phyloP scores from a whole-genome alignment of 2,797 vertebrate genomes.

The Psittacula derbiana region DNA sequence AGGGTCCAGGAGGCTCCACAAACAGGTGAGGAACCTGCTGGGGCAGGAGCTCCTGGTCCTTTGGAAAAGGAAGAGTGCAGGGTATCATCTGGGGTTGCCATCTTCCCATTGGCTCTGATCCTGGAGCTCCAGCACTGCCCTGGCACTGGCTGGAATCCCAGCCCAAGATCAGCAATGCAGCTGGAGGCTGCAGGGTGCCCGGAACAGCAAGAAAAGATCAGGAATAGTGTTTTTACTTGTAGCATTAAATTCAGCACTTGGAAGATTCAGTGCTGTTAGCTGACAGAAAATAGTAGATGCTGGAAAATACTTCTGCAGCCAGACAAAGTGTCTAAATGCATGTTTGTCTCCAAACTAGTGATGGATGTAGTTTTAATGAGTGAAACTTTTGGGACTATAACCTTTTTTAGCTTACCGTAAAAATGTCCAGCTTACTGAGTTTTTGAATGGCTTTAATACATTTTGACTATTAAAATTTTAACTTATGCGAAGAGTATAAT shows the following conservation, averaged over 20 bases:
- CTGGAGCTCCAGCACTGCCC: background rate
- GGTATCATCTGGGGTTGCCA: background rate
- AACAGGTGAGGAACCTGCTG: background rate
- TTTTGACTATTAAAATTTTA: background rate
- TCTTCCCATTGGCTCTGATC: background rate
- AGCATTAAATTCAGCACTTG: background rate
- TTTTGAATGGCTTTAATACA: background rate
- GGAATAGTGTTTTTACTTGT: background rate
- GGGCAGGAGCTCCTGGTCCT: rapidly evolving
- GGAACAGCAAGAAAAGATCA: background rate
- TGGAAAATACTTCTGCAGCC: constrained; percentile 40
- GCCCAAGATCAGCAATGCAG: background rate
- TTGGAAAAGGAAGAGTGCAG: background rate
- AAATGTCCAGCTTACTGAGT: background rate
- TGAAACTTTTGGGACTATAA: constrained; percentile 13
- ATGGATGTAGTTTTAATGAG: constrained; percentile 21
- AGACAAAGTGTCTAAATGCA: background rate
- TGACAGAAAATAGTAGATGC: constrained; percentile 29
- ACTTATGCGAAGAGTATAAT: background rate
- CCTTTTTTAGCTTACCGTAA: background rate
- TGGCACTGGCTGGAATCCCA: rapidly evolving
- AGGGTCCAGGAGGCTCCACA: background rate
- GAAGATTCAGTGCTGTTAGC: constrained; percentile 11
- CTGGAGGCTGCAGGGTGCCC: background rate
- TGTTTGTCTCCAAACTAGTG: constrained; percentile 27